Evolutionary conservation across 2,888 invertebrate genomes (phyloP), one percentile per base, ranked within the genome.

Genomic region (Osmoderma eremita): DNA sequence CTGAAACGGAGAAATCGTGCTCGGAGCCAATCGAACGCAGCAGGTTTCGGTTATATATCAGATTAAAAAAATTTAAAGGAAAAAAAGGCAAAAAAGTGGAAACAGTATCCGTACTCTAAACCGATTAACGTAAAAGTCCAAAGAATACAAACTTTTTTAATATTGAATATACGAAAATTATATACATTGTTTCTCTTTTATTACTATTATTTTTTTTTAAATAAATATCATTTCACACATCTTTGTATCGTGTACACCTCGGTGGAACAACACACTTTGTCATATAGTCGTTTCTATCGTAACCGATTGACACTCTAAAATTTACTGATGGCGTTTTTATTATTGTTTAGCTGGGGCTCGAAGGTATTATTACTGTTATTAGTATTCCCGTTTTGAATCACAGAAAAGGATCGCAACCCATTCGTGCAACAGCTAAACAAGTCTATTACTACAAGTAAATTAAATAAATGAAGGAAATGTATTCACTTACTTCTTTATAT

Each of bases 111-210:
- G 63, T 63, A 63, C 53, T 53, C 63, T 53, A 24, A 63, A 63
- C 63, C 56, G 54, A 49, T 56, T 54, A 48, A 48, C 54, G 54
- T 48, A 56, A 45, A 66, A 67, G 53, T 67, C 67, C 67, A 67
- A 67, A 67, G 63, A 67, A 67, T 61, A 61, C 41, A 42, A 54
- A 30, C 30, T 51, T 67, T 67, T 67, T 63, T 63, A 61, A 53
- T 54, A 51, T 50, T 53, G 62, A 62, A 62, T 45, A 67, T 67
- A 62, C 62, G 62, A 67, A 53, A 45, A 45, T 45, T 48, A 45
- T 61, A 61, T 45, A 24, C 45, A 38, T 38, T 38, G 38, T 53
- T 49, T 17, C 20, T 49, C 20, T 49, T 36, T 53, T 53, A 50
- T 38, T 53, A 38, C 18, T 30, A 53, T 15, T 36, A 13, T 30